A percentile compares a stretch with the other conserved stretches of the same genome.
Conservation (phyloP, 1,140 invertebrate species). For the Hyphantria cunea region DNA sequence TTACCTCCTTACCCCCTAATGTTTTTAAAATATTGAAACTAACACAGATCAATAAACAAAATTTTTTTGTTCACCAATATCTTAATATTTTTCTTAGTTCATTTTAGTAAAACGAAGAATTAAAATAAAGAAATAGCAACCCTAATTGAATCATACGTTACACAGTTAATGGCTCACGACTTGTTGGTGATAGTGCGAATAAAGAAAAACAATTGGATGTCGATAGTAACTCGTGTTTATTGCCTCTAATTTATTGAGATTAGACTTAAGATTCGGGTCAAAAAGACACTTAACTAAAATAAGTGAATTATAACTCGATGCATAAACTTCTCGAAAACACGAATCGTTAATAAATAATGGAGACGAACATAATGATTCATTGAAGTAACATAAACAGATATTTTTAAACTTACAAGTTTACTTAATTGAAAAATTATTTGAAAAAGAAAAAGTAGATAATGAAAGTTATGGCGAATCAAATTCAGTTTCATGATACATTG, state of each 20-base stretch:
- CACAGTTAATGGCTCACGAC: conserved; percentile 33
- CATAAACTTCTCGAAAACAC: conserved; percentile 11
- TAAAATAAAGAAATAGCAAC: conserved; percentile 25
- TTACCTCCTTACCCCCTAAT: too few species aligned
- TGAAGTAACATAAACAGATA: too few species aligned
- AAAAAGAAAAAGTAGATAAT: too few species aligned
- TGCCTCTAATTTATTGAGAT: conserved; percentile 61
- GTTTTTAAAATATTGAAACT: too few species aligned
- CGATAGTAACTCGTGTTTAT: conserved; percentile 61
- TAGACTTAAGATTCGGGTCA: conserved; percentile 36
- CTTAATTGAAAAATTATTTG: too few species aligned
- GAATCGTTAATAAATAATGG: conserved; percentile 21
- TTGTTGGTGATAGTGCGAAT: conserved; percentile 46
- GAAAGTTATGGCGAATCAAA: too few species aligned
- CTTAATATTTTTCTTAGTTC: too few species aligned
- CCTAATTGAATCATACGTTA: conserved; percentile 38
- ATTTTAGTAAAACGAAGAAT: too few species aligned
- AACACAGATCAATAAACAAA: too few species aligned
- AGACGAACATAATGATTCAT: background rate
- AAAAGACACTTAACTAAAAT: conserved; percentile 19
- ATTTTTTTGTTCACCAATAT: too few species aligned
- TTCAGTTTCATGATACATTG: too few species aligned
- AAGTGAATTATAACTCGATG: conserved; percentile 19
- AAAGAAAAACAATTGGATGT: conserved; percentile 60
- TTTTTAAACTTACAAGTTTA: too few species aligned